phyloP scores from a whole-genome alignment of 2,113 vertebrate species.

The Microcebus ravelobensis region DNA sequence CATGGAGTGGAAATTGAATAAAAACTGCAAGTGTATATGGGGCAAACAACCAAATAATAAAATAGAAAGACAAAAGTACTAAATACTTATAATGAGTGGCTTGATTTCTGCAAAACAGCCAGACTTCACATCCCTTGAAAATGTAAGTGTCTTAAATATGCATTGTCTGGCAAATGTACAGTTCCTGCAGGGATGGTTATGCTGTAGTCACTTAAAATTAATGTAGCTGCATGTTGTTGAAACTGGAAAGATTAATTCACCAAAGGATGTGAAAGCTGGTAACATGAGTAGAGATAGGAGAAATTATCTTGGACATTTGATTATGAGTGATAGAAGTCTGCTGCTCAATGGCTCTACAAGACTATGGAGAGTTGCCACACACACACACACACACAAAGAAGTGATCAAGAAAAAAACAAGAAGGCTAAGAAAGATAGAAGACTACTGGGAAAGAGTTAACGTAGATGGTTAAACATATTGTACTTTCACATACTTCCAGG shows the following conservation, averaged over 20 bases:
- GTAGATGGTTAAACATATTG: neutral
- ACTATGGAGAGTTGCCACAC: neutral
- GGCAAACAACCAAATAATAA: conserved; percentile 27
- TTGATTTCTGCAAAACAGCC: conserved; percentile 33
- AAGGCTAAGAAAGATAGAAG: neutral
- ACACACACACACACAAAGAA: neutral
- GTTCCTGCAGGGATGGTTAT: neutral
- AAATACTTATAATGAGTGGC: neutral
- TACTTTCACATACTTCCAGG: neutral
- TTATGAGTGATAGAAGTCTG: neutral
- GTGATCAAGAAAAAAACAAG: neutral
- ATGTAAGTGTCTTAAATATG: neutral
- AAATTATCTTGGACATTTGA: neutral
- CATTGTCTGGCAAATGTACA: neutral
- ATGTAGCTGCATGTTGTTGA: neutral
- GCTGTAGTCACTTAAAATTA: neutral
- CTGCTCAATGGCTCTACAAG: neutral
- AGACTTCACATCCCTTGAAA: neutral
- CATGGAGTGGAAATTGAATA: neutral
- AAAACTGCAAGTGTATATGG: conserved; percentile 12
- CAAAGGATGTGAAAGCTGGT: neutral
- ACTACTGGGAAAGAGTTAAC: neutral
- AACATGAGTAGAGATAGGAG: neutral
- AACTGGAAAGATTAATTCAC: neutral
- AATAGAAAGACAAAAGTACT: neutral